Base-by-base conservation (phyloP, 1,140 invertebrate genomes). In the Procambarus clarkii region DNA sequence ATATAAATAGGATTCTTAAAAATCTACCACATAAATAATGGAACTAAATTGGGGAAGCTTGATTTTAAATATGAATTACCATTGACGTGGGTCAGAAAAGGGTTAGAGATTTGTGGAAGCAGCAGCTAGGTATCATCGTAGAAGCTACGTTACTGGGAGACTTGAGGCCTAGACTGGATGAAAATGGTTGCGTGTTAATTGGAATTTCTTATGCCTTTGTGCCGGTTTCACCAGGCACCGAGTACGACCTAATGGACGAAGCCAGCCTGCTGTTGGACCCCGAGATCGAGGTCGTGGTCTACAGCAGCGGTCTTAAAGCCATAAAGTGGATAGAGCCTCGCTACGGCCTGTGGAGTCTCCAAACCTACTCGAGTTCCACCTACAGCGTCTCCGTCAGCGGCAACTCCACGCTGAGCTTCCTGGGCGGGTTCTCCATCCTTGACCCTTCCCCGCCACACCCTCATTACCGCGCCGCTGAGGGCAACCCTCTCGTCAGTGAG, bases 371-470 rank as follows among this genome's bases (percentile, higher is more conserved):
- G 48, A 9, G 5, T 1, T n/a, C 21, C 21, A 21, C 69, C 13
- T 91, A 80, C 85, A 82, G 64, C 48, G 44, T 91, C 77, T n/a
- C 78, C 15, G 79, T 91, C 77, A 91, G 64, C 34, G 90, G 64
- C 64, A 87, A 86, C 83, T 91, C 90, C n/a, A 82, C 90, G 2
- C 78, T 91, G 34, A 91, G 71, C 48, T 91, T 60, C 46, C n/a
- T 91, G 0, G 90, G 90, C 5, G 84, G 80, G 8, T 87, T 91
- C 64, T 82, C 90, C 77, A 58, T 87, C 48, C 69, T 91, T 7
- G 90, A 91, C 50, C 84, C 85, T 15, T 86, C 84, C 0, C 90
- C 90, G 15, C 90, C 90, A 13, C 90, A 91, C 21, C 90, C 90
- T n/a, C 90, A 91, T 79, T 91, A 87, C 90, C 24, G 78, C 3